Evolutionary conservation across 2,888 invertebrate species (phyloP).

Genomic region (Bugulina stolonifera): DNA sequence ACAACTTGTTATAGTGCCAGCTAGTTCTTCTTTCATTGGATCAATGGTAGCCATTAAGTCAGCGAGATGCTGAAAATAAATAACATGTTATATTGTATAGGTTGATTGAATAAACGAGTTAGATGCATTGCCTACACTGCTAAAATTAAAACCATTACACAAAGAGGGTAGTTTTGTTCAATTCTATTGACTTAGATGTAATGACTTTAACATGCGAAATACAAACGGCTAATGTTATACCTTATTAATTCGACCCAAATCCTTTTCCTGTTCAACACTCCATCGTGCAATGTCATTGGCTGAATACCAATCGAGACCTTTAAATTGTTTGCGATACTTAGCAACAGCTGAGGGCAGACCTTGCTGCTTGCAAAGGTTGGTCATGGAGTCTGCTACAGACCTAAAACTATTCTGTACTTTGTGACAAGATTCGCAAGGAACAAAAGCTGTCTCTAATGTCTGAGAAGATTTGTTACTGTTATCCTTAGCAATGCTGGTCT

Average conservation of each 20-base stretch:
- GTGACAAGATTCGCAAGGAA: conserved; percentile 51
- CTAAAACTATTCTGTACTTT: conserved; percentile 46
- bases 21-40: conserved; percentile 40
- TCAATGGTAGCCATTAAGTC: conserved; percentile 39
- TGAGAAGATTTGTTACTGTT: conserved; percentile 48
- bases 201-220: no score
- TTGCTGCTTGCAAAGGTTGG: conserved; percentile 44
- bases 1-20: conserved; percentile 35
- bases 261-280: conserved; percentile 48
- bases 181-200: no score
- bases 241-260: conserved; percentile 43
- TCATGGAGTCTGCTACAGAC: conserved; percentile 40
- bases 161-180: no score
- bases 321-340: conserved; percentile 40
- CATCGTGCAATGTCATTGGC: conserved; percentile 46
- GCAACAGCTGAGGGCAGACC: conserved; percentile 45
- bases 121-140: no score
- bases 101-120: no score
- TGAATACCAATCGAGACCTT: conserved; percentile 42
- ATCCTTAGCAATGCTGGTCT: conserved; percentile 33
- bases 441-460: conserved; percentile 52
- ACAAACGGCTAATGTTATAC: not conserved
- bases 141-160: no score
- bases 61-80: conserved; percentile 29
- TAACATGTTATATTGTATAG: not conserved